Conservation (phyloP, 2,113 vertebrate species). For the Mesoclemmys tuberculata region DNA sequence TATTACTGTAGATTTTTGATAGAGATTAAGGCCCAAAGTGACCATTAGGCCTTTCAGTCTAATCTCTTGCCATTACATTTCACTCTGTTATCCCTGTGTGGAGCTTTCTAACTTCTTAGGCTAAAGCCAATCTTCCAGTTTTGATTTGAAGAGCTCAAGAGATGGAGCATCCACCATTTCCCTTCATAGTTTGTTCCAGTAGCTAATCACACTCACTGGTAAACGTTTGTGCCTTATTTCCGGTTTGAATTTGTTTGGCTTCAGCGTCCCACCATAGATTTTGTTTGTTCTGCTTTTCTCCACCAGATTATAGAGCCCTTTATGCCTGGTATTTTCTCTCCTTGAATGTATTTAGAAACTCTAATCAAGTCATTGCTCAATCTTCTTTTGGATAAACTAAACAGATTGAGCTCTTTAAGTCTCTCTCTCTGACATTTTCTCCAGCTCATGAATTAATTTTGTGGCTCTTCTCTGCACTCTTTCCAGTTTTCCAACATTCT, state of each 20-base stretch:
- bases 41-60: background rate
- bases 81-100: background rate
- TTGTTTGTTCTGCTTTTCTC: background rate
- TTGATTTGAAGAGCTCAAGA: background rate
- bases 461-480: background rate
- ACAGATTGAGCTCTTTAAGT: background rate
- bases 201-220: background rate
- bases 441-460: background rate
- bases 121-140: background rate
- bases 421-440: background rate
- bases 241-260: background rate
- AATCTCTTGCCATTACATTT: background rate
- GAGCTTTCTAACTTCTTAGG: background rate
- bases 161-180: background rate
- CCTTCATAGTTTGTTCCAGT: background rate
- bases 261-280: background rate
- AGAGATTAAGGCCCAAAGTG: background rate
- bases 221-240: background rate
- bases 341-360: background rate
- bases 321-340: background rate
- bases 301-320: background rate
- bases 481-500: background rate
- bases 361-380: background rate
- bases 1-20: background rate
- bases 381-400: background rate